Percentiles rank a stretch among this genome's conserved stretches.
Evolutionary conservation across 2,113 vertebrate genomes (phyloP).

Genomic region (Amazona guildingii): DNA sequence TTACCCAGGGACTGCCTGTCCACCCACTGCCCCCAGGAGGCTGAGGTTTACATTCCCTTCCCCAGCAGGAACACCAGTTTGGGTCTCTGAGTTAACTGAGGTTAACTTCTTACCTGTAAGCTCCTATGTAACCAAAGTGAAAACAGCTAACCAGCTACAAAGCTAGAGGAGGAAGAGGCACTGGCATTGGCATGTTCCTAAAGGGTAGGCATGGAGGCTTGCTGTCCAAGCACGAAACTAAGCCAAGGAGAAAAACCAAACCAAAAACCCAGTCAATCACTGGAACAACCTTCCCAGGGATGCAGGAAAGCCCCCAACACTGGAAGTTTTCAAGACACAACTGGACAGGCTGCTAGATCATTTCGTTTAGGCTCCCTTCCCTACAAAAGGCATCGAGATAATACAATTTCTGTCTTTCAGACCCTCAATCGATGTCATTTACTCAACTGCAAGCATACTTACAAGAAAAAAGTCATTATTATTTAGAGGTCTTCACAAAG

Average conservation of each 20-base stretch:
- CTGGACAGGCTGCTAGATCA: background rate
- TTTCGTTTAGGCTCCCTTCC: background rate
- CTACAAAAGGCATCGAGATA: background rate
- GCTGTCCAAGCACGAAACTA: background rate
- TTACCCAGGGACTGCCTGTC: background rate
- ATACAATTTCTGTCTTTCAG: background rate
- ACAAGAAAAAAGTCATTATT: background rate
- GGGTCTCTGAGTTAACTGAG: background rate
- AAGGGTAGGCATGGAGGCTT: background rate
- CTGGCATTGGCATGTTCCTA: background rate
- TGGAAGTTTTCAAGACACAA: background rate
- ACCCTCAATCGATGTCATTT: background rate
- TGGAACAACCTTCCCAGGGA: background rate
- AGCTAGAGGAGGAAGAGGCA: background rate
- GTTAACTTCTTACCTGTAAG: background rate
- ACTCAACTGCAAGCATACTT: background rate
- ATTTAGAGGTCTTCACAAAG: background rate
- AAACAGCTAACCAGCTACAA: background rate
- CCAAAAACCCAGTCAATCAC: background rate
- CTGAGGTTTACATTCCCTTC: background rate
- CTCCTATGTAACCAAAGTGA: background rate
- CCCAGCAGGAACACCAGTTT: background rate
- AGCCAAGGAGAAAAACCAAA: background rate
- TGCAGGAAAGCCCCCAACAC: accelerated
- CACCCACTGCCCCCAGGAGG: background rate